Evolutionary conservation across 2,888 invertebrate species (phyloP), one percentile per base, ranked within the genome.

Genomic region (Pachycephus smyrnensis): DNA sequence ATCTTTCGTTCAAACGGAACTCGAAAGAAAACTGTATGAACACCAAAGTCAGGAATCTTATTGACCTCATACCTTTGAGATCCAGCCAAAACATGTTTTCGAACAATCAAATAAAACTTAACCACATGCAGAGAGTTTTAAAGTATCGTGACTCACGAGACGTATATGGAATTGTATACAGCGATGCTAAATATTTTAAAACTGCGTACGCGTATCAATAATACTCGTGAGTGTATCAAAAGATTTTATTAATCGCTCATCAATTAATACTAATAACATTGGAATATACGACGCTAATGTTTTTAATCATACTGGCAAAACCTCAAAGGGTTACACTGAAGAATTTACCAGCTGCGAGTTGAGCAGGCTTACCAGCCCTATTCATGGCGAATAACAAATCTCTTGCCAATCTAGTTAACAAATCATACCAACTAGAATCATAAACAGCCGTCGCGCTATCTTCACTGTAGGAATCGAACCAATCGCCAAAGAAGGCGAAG

Each of bases 281-380:
- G 84, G 85, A 35, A 86, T 74, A 80, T 85, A 85, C 1, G 86
- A 86, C 11, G 79, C 83, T 32, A 83, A 80, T 12, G 85, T 86
- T 76, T 83, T 86, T 2, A 15, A 85, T 75, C 1, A 85, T 80
- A 35, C 80, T 79, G 55, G 23, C 55, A 55, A 55, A 55, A 9
- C 23, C 55, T 55, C 23, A 6, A 55, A 9, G 1, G 4, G 33
- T 33, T 4, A 33, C 1, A 15, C 80, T 78, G 68, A 86, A 76
- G 69, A 88, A 88, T 80, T 87, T 87, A 11, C 89, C 89, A 1
- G 88, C 88, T 0, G 88, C 86, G 6, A 88, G 80, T n/a, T 80
- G 83, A 69, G 84, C 84, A 15, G 86, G 82, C 9, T 81, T 80
- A 32, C 80, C 77, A 12, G 82, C 82, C 80, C 89, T 84, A 68